Evolutionary conservation across 2,888 invertebrate species (phyloP).

Genomic region (Geophilus truncorum): DNA sequence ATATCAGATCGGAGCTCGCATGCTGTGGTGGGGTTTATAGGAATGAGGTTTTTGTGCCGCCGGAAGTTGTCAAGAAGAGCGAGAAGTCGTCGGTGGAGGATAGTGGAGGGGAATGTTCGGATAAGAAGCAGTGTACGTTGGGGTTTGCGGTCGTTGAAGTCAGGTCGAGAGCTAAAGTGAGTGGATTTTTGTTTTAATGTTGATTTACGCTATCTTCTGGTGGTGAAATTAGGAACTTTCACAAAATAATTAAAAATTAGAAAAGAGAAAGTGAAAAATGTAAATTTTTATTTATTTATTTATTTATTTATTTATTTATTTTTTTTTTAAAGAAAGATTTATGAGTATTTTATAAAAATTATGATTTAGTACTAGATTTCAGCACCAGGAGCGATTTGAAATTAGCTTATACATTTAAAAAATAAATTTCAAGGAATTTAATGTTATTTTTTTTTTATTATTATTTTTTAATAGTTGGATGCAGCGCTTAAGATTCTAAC

Average conservation of each 20-base stretch:
- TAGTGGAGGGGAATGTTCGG: background rate
- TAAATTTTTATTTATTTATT: no score
- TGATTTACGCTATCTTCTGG: no score
- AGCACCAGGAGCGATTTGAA: no score
- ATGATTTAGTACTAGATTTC: no score
- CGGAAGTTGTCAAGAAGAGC: background rate
- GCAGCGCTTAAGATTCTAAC: conserved; percentile 43
- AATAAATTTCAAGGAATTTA: background rate
- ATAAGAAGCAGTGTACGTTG: conserved; percentile 38
- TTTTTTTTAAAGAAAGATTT: no score
- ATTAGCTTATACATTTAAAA: no score
- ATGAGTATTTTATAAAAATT: no score
- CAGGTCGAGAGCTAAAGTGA: conserved; percentile 40
- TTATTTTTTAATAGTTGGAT: conserved; percentile 43
- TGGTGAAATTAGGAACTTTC: no score
- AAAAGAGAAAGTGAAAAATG: no score
- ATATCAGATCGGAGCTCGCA: conserved; percentile 43
- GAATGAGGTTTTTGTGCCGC: conserved; percentile 46
- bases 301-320: no score
- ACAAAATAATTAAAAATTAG: no score
- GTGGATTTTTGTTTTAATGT: no score
- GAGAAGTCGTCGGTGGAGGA: background rate
- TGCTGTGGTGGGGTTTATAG: conserved; percentile 45
- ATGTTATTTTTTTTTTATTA: background rate
- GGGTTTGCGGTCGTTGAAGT: conserved; percentile 46